Base-by-base conservation (phyloP, 1,140 invertebrate genomes). In the Tetranychus cinnabarinus region DNA sequence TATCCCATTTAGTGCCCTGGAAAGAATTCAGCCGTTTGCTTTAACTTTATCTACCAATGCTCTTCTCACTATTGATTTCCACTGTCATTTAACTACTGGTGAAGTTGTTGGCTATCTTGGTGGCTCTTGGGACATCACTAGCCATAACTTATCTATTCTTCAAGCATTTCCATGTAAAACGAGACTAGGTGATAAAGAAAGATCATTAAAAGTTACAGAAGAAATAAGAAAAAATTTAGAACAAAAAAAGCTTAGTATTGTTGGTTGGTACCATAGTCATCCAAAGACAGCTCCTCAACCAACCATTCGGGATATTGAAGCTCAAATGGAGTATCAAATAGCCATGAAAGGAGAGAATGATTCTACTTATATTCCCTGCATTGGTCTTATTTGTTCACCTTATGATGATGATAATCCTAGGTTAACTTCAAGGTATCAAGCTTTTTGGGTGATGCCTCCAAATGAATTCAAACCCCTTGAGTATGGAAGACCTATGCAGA, bases 201-300 rank as follows among this genome's bases (percentile, higher is more conserved):
- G 66, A 65, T 69, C 70, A 46, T 56, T 66, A 31, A 37, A 68
- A 35, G 67, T 73, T 15, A 72, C 74, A 65, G 72, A 74, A 62
- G 72, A 74, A 67, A 73, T 75, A 61, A 62, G 61, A 56, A 80
- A 82, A 69, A 77, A 80, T 55, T 86, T 95, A 74, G 81, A 88
- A 69, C 81, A 80, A 68, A 77, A 84, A 63, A 81, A 84, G 60
- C 76, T 92, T 36, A 81, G 80, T 36, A 74, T 93, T 10, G 82
- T 95, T 42, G 90, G 89, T 4, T 93, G 90, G 89, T 96, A 96
- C 76, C 90, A 96, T 70, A 91, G 87, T n/a, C 90, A 95, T 76
- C 88, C 89, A 1, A 79, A 82, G 50, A 83, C 85, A 62, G 80
- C 84, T 64, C 84, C 88, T 10, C 84, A 88, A 63, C 89, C 89